Conservation (phyloP, 2,888 invertebrate species). For the Aspidiotus destructor region DNA sequence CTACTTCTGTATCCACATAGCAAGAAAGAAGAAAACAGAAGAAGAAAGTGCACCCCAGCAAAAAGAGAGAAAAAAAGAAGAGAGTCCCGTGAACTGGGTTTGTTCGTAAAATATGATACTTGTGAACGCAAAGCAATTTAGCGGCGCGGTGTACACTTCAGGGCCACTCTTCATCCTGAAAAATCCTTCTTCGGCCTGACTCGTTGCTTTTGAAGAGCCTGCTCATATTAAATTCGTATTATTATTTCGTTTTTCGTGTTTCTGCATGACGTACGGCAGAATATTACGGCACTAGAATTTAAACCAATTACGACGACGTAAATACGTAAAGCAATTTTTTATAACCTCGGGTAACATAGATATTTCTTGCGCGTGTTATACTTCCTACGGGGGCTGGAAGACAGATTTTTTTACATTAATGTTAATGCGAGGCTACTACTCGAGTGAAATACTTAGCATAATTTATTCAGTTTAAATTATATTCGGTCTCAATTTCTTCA, state of each 20-base stretch:
- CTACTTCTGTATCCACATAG: no score
- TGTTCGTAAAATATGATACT: background rate
- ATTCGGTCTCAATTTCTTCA: no score
- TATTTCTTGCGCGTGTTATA: no score
- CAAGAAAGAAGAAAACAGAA: no score
- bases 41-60: no score
- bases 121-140: background rate
- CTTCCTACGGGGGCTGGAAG: no score
- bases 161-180: background rate
- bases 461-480: no score
- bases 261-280: background rate
- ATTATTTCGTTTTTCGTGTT: constrained; percentile 2
- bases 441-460: no score
- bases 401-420: no score
- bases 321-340: constrained; percentile 4
- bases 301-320: constrained; percentile 4
- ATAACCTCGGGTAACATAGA: background rate
- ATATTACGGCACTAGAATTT: constrained; percentile 2
- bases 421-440: no score
- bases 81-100: no score
- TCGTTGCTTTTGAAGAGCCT: constrained; percentile 1
- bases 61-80: no score
- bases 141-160: background rate
- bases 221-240: constrained; percentile 4
- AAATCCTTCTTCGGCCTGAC: background rate